phyloP scores from a whole-genome alignment of 2,888 invertebrate genomes.

The Hydropsyche betteni region DNA sequence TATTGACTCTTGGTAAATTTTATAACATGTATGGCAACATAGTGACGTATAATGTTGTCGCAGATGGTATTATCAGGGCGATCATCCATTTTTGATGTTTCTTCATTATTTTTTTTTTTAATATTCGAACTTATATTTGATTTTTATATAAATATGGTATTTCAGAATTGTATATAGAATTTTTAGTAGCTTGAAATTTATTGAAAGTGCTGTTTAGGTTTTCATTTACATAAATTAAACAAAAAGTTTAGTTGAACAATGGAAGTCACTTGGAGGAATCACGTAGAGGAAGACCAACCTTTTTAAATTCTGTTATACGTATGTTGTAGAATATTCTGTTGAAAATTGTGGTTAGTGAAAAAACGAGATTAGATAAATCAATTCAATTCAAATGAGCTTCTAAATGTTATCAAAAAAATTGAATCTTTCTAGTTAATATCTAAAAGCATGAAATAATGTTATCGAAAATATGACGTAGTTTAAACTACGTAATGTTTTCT shows the following conservation, averaged over 20 bases:
- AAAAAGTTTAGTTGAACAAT: not conserved
- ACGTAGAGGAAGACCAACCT: too few relatives aligned
- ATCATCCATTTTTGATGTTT: not conserved
- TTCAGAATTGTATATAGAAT: not conserved
- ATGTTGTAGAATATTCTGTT: too few relatives aligned
- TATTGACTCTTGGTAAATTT: too few relatives aligned
- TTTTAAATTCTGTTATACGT: too few relatives aligned
- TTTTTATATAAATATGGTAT: conserved; percentile 1
- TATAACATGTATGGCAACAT: not conserved
- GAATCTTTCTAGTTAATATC: too few relatives aligned
- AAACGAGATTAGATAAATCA: too few relatives aligned
- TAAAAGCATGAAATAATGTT: too few relatives aligned
- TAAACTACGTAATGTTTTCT: too few relatives aligned
- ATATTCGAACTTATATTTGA: not conserved
- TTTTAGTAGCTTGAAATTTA: not conserved
- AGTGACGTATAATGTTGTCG: not conserved
- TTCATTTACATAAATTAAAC: not conserved
- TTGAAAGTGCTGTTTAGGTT: not conserved
- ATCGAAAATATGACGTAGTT: too few relatives aligned
- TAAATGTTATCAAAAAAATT: too few relatives aligned
- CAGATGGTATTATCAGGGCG: not conserved
- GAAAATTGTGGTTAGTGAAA: too few relatives aligned
- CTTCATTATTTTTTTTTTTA: not conserved
- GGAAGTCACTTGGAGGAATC: not conserved
- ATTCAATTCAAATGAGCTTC: too few relatives aligned